Conservation (phyloP, 2,797 vertebrate genomes). For the Typhlichthys subterraneus region DNA sequence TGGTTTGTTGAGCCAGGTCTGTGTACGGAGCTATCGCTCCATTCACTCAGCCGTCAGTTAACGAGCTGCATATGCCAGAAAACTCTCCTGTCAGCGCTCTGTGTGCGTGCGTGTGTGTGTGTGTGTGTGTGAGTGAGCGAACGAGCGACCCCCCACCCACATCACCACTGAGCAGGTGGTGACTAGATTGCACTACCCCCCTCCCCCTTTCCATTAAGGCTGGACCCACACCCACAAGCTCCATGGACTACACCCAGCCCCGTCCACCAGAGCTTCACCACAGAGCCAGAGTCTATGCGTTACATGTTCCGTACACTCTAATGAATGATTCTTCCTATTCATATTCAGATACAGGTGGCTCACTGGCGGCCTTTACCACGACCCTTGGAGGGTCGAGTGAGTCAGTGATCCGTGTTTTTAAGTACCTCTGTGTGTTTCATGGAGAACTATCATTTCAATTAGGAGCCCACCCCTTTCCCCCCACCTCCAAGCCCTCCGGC, state of each 20-base stretch:
- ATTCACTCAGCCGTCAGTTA: constrained; percentile 32
- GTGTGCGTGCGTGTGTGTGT: constrained; percentile 22
- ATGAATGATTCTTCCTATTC: too few species aligned
- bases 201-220: constrained; percentile 25
- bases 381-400: neutral
- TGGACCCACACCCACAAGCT: constrained; percentile 13
- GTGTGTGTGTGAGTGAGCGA: constrained; percentile 14
- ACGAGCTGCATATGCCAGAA: constrained; percentile 9
- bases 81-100: neutral
- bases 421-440: constrained; percentile 8
- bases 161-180: constrained; percentile 55
- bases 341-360: constrained; percentile 1
- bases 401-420: neutral
- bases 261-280: too few species aligned
- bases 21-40: constrained; percentile 26
- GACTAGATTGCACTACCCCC: constrained; percentile 59
- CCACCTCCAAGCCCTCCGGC: neutral
- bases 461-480: neutral
- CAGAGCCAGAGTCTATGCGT: too few species aligned
- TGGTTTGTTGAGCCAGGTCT: constrained; percentile 31
- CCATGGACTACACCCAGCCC: neutral
- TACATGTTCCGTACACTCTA: too few species aligned
- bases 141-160: constrained; percentile 20
- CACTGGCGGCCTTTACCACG: constrained; percentile 14
- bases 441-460: constrained; percentile 19